phyloP scores from a whole-genome alignment of 2,797 vertebrate genomes.

The Neostethus bicornis region DNA sequence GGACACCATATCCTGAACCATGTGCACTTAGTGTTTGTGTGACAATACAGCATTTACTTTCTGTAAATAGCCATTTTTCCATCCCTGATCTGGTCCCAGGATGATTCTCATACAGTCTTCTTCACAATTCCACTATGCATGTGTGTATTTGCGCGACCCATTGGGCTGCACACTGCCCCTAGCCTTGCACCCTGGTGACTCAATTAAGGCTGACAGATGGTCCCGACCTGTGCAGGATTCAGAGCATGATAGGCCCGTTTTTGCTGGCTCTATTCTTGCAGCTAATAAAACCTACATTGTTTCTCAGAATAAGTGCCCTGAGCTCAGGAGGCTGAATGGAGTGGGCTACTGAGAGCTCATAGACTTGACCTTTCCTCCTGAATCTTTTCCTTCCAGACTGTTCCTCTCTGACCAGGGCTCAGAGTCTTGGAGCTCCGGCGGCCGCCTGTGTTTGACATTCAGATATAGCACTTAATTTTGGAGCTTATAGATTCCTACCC shows the following conservation, averaged over 20 bases:
- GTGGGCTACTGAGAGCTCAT: slow-evolving; percentile 65
- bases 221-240: slow-evolving; percentile 77
- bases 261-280: slow-evolving; percentile 67
- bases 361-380: slow-evolving; percentile 73
- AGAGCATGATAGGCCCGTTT: slow-evolving; percentile 78
- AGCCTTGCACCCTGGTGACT: slow-evolving; percentile 75
- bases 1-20: slow-evolving; percentile 15
- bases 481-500: slow-evolving; percentile 65
- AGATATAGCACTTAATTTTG: slow-evolving; percentile 55
- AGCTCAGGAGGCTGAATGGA: slow-evolving; percentile 71
- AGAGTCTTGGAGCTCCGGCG: slow-evolving; percentile 53
- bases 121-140: slow-evolving; percentile 44
- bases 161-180: slow-evolving; percentile 60
- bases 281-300: slow-evolving; percentile 80
- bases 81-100: slow-evolving; percentile 29
- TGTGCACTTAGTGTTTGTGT: slow-evolving; percentile 14
- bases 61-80: slow-evolving; percentile 52
- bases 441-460: slow-evolving; percentile 67
- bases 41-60: slow-evolving; percentile 31
- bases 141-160: slow-evolving; percentile 64
- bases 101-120: slow-evolving; percentile 40
- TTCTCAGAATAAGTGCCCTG: slow-evolving; percentile 75
- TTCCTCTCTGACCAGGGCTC: slow-evolving; percentile 60
- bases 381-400: slow-evolving; percentile 65
- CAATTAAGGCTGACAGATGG: slow-evolving; percentile 82